A percentile compares a stretch with the other conserved stretches of the same genome.
Conservation (phyloP, 2,888 invertebrate species). For the Odontomyia ornata region DNA sequence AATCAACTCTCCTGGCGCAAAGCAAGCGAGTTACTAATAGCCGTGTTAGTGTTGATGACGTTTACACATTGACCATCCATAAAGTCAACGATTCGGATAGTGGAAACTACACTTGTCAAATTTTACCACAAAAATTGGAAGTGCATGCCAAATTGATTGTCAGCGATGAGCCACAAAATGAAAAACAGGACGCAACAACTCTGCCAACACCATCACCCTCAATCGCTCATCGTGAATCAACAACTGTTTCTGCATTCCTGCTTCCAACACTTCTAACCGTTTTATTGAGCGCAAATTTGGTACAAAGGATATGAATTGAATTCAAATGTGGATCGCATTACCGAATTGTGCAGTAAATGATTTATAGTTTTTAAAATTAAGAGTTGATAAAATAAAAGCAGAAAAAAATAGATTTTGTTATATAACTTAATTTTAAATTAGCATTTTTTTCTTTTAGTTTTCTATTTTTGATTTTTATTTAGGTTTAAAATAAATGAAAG, state of each 20-base stretch:
- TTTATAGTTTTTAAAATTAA: not conserved
- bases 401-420: slow-evolving; percentile 31
- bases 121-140: slow-evolving; percentile 52
- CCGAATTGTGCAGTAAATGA: slow-evolving; percentile 2
- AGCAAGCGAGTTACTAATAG: slow-evolving; percentile 52
- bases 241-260: not conserved
- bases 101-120: slow-evolving; percentile 55
- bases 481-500: too few species aligned
- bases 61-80: slow-evolving; percentile 54
- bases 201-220: not conserved
- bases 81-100: slow-evolving; percentile 54
- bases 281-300: not conserved
- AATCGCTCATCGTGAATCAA: not conserved
- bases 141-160: slow-evolving; percentile 52
- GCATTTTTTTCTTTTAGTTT: not conserved
- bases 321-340: not conserved
- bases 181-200: not conserved
- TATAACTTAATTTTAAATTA: slow-evolving; percentile 37
- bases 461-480: not conserved
- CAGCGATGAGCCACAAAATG: slow-evolving; percentile 15
- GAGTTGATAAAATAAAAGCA: not conserved
- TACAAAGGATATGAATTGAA: slow-evolving; percentile 33
- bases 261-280: not conserved
- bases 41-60: slow-evolving; percentile 53
- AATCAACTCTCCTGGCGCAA: slow-evolving; percentile 50